These are phyloP conservation scores for Hyles lineata DNA, from an alignment of 2,888 invertebrate genomes.

Conservation along the genomic window DNA sequence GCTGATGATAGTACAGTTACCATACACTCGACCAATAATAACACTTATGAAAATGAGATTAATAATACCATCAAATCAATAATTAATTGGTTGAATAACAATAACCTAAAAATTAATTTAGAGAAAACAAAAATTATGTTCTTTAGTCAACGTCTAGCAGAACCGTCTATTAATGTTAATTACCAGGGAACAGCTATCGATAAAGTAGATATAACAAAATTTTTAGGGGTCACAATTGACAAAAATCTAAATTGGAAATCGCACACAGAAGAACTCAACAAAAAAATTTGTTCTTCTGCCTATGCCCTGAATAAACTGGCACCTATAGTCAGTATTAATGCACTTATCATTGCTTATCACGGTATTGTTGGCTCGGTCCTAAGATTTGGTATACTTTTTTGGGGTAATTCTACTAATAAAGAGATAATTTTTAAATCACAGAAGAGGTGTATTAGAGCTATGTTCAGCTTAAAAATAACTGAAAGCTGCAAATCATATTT, in stretches of 20 bases:
- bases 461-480: no score
- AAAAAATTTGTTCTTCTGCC: slow-evolving; percentile 3
- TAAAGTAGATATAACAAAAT: no score
- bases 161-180: no score
- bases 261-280: not conserved
- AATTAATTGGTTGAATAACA: not conserved
- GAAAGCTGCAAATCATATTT: no score
- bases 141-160: no score
- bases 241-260: not conserved
- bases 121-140: slow-evolving; percentile 19
- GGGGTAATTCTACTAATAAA: slow-evolving; percentile 19
- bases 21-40: not conserved
- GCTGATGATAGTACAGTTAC: no score
- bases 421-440: slow-evolving; percentile 14
- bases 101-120: not conserved
- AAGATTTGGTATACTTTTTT: slow-evolving; percentile 28
- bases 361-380: slow-evolving; percentile 13
- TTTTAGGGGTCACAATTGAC: no score
- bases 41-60: slow-evolving; percentile 20
- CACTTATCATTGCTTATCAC: slow-evolving; percentile 27
- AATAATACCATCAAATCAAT: slow-evolving; percentile 16
- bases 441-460: no score
- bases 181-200: not conserved
- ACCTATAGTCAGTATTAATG: slow-evolving; percentile 3
- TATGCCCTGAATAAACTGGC: slow-evolving; percentile 25